Evolutionary conservation across 2,113 vertebrate genomes (phyloP), one percentile per base, ranked within the genome.

Genomic region (Eira barbara): DNA sequence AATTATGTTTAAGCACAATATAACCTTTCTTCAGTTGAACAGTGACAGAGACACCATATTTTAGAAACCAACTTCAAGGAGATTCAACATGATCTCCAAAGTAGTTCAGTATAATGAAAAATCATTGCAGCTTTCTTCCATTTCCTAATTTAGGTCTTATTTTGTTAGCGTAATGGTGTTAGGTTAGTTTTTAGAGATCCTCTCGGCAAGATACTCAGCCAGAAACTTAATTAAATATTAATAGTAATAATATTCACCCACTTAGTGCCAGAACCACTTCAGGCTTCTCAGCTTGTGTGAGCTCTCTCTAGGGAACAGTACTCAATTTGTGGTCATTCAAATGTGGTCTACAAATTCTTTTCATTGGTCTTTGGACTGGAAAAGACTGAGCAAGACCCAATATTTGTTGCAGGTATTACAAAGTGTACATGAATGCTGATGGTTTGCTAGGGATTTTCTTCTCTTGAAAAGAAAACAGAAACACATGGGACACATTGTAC

Each of bases 191-290:
- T 80, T 80, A 95, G 86, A 97, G 55, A 74, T 69, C n/a, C 31
- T 65, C 65, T 97, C 15, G 42, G 69, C 74, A 36, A 67, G 20
- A 25, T n/a, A 18, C 69, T 65, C 15, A 92, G 25, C 80, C 69
- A 94, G 49, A 91, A 69, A 52, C 27, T 71, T 88, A 82, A 87
- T 87, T 78, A 88, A 96, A 92, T 85, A 79, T 61, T 89, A 92
- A 78, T 39, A 69, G 49, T 55, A 52, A 91, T 78, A 91, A 89
- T 92, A 73, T 29, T 55, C 55, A 67, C 31, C n/a, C 27, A 34
- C 52, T 78, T 83, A 96, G 34, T 47, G 52, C 92, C 67, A 91
- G 76, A 67, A 91, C 31, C 81, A 73, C 74, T 87, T 91, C 47
- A 82, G 55, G 74, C 57, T 52, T 45, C 61, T 39, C 36, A 47